Percentiles rank a stretch among this genome's conserved stretches.
Conservation (phyloP, 2,797 vertebrate genomes). For the Chaetodon trifasciatus region DNA sequence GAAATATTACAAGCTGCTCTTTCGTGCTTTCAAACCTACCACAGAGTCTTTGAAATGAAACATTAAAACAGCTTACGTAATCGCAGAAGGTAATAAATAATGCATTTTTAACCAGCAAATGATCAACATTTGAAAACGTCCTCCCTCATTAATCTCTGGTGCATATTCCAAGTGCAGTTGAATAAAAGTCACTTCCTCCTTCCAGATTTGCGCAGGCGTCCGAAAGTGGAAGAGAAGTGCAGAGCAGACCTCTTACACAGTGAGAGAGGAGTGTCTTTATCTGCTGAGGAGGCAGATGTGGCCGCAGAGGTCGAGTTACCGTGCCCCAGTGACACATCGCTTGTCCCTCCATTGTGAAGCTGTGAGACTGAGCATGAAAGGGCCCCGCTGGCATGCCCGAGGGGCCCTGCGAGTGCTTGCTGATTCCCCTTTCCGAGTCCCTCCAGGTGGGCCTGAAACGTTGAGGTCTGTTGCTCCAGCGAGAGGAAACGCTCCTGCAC, state of each 20-base stretch:
- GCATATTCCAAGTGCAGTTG: no score
- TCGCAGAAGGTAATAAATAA: slow-evolving; percentile 41
- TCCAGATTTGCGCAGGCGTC: slow-evolving; percentile 57
- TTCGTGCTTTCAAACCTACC: background rate
- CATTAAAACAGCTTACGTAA: background rate
- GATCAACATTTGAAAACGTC: slow-evolving; percentile 65
- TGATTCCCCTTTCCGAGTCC: slow-evolving; percentile 66
- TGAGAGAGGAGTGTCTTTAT: background rate
- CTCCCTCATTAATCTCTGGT: background rate
- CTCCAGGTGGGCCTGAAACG: slow-evolving; percentile 84
- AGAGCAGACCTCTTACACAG: slow-evolving; percentile 59
- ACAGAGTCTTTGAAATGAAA: slow-evolving; percentile 7
- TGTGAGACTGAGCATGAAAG: slow-evolving; percentile 7
- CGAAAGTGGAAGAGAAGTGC: slow-evolving; percentile 60
- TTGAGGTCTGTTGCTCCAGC: slow-evolving; percentile 82
- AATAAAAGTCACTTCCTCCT: slow-evolving; percentile 65
- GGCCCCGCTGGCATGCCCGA: background rate
- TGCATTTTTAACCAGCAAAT: slow-evolving; percentile 40
- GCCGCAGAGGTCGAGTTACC: background rate
- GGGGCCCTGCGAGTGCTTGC: background rate
- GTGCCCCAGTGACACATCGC: slow-evolving; percentile 14
- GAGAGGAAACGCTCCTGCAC: slow-evolving; percentile 78
- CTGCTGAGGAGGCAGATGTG: background rate
- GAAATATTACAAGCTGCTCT: background rate
- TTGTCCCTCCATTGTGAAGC: background rate